Percentiles rank a stretch among this genome's conserved stretches.
phyloP scores from a whole-genome alignment of 2,113 vertebrate genomes.

The Chelonoidis abingdonii region DNA sequence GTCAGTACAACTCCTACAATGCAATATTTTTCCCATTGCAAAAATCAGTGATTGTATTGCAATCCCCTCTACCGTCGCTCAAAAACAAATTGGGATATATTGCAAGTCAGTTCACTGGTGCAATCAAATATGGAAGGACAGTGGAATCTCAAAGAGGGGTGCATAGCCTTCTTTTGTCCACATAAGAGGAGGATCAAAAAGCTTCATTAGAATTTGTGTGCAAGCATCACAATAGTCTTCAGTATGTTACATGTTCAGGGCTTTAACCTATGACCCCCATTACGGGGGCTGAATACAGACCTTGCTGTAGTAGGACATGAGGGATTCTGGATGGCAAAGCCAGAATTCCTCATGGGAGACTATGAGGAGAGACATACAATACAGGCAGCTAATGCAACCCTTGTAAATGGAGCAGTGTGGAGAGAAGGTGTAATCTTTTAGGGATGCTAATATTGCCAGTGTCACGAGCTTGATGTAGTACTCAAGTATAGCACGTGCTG shows the following conservation, averaged over 20 bases:
- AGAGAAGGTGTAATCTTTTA: not conserved
- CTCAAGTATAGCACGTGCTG: not conserved
- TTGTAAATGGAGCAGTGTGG: not conserved
- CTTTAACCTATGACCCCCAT: not conserved
- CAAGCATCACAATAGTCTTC: accelerated
- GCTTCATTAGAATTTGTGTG: not conserved
- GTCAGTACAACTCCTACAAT: not conserved
- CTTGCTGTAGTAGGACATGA: not conserved
- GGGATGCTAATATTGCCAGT: not conserved
- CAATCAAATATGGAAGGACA: not conserved
- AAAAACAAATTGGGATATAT: not conserved
- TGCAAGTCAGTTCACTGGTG: not conserved
- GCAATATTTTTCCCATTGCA: not conserved
- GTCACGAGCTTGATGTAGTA: not conserved
- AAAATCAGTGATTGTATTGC: not conserved
- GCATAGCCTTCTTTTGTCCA: not conserved
- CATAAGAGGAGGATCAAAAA: not conserved
- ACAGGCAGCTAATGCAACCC: not conserved
- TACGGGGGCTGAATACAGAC: not conserved
- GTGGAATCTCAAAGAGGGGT: not conserved
- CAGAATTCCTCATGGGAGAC: not conserved
- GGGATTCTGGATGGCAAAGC: not conserved
- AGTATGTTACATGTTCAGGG: not conserved
- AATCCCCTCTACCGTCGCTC: not conserved
- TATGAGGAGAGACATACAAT: not conserved